phyloP scores from a whole-genome alignment of 2,113 vertebrate genomes.

The Carollia perspicillata region DNA sequence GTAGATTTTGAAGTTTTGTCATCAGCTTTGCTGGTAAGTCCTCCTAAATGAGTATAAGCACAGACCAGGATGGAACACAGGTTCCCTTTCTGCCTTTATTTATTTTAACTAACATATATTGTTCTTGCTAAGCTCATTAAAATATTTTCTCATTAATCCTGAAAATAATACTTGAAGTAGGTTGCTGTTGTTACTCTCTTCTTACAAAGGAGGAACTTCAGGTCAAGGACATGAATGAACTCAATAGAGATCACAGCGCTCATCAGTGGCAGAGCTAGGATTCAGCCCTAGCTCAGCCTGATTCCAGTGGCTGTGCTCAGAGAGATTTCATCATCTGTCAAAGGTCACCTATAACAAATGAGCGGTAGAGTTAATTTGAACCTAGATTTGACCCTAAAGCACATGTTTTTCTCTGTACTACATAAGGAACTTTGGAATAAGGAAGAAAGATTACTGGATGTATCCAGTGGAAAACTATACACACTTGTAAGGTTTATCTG shows the following conservation, averaged over 20 bases:
- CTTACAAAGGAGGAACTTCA: constrained; percentile 3
- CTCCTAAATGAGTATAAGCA: background rate
- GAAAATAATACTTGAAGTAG: background rate
- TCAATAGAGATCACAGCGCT: background rate
- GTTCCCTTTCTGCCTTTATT: background rate
- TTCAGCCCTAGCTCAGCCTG: background rate
- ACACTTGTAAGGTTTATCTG: constrained; percentile 34
- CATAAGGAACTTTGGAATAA: constrained; percentile 18
- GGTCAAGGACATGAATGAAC: background rate
- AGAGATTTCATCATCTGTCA: background rate
- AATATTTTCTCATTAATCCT: background rate
- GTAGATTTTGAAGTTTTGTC: background rate
- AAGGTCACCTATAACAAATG: background rate
- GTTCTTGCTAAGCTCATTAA: background rate
- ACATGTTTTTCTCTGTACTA: background rate
- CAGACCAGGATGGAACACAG: background rate
- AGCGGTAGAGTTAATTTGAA: background rate
- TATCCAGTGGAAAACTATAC: background rate
- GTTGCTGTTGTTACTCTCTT: background rate
- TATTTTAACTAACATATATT: background rate
- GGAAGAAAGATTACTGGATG: background rate
- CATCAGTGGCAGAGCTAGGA: background rate
- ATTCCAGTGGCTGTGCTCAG: background rate
- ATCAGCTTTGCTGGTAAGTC: background rate
- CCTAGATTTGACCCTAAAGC: background rate